Conservation (phyloP, 2,888 invertebrate species). For the Fissipunctia ypsillon region DNA sequence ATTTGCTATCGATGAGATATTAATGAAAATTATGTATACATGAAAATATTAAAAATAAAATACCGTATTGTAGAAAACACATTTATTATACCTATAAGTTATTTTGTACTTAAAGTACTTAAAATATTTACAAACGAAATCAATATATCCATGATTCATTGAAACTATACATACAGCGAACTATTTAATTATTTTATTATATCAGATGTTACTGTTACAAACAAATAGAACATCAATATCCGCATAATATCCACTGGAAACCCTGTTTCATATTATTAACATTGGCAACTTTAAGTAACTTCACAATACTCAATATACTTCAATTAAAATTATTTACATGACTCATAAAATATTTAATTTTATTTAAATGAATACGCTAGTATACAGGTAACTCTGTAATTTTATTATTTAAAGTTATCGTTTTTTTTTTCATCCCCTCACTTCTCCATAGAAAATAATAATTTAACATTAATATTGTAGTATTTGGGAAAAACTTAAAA, state of each 20-base stretch:
- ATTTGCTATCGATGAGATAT: too few species aligned
- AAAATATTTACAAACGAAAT: conserved; percentile 80
- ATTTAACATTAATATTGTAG: not conserved
- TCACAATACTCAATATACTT: conserved; percentile 66
- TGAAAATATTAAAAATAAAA: conserved; percentile 41
- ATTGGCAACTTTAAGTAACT: conserved; percentile 78
- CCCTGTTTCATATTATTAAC: conserved; percentile 75
- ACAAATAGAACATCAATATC: conserved; percentile 53
- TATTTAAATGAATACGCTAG: conserved; percentile 62
- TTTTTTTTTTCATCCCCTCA: not conserved
- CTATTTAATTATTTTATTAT: conserved; percentile 42
- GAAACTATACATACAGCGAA: conserved; percentile 65
- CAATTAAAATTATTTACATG: conserved; percentile 63
- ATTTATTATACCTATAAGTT: conserved; percentile 76
- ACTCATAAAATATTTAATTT: conserved; percentile 45
- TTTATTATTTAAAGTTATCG: conserved; percentile 11
- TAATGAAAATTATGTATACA: not conserved
- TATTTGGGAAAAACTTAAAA: not conserved
- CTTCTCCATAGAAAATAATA: not conserved
- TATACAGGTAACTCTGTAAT: conserved; percentile 62
- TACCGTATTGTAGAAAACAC: conserved; percentile 73
- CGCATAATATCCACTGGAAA: conserved; percentile 66
- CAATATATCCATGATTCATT: conserved; percentile 61
- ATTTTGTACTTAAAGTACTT: conserved; percentile 81
- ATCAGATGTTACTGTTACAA: conserved; percentile 49